Percentiles rank a stretch among this genome's conserved stretches.
These are phyloP conservation scores for Tyrannus savana DNA, from an alignment of 2,113 vertebrate genomes.

Conservation along the genomic window DNA sequence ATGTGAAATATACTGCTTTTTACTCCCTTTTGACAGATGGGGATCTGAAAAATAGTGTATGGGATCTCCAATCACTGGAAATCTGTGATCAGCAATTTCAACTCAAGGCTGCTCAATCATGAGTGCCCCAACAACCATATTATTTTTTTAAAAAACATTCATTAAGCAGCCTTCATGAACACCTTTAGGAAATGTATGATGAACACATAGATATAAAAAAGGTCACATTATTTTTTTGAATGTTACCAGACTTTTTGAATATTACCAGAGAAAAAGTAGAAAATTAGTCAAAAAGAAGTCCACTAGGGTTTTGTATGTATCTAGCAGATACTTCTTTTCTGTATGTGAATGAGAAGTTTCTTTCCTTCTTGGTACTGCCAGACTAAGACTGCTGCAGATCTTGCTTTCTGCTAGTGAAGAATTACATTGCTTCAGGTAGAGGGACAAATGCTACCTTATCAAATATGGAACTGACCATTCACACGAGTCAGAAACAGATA, in stretches of 20 bases:
- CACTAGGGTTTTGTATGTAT: neutral
- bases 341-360: neutral
- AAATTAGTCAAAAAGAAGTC: neutral
- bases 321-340: neutral
- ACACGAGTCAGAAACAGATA: neutral
- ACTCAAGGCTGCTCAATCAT: neutral
- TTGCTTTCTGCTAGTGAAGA: neutral
- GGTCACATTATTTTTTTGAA: neutral
- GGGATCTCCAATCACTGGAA: neutral
- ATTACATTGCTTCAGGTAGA: constrained; percentile 27
- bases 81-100: neutral
- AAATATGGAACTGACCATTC: neutral
- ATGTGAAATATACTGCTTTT: neutral
- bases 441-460: neutral
- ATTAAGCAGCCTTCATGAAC: neutral
- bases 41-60: neutral
- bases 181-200: neutral
- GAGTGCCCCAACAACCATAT: neutral
- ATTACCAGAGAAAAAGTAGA: neutral
- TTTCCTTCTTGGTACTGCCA: neutral
- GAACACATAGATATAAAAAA: neutral
- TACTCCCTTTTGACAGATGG: neutral
- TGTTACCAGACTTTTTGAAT: neutral
- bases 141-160: neutral
- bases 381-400: neutral